Base-by-base conservation (phyloP, 2,113 vertebrate genomes). In the Myodes glareolus region DNA sequence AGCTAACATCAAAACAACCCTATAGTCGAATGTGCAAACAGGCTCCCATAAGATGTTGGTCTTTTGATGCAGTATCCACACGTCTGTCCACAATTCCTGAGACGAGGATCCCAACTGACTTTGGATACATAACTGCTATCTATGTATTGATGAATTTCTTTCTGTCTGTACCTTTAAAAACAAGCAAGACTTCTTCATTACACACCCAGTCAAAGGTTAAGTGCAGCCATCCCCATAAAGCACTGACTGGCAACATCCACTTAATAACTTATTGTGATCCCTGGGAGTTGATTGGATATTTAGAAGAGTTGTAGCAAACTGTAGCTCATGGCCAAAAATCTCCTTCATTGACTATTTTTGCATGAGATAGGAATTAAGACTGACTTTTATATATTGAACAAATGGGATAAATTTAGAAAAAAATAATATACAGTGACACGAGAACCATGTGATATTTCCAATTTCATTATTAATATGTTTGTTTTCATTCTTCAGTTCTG, bases 181-280 rank as follows among this genome's bases (percentile, higher is more conserved):
- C 29, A 87, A 81, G 67, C 55, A 87, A 96, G 16, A 39, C 25
- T 94, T 96, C 33, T 27, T 97, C 31, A 82, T n/a, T 6, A 89
- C n/a, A 80, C 10, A 76, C 84, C 29, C 73, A 90, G 84, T 55
- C 88, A 93, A 88, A 93, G n/a, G 90, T 92, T 72, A 95, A 93
- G 31, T 52, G 36, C 21, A 92, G 42, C 0, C 65, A 21, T 65
- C 47, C 1, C 63, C 92, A 25, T 1, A 50, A 77, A 81, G 33
- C 42, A 13, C 61, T n/a, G 78, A 68, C 11, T 45, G 91, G 80
- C 7, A 86, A 77, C 33, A 81, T 52, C 25, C 67, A 67, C 3
- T 19, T 82, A 91, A 4, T 91, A 50, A 73, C 84, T 31, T 81
- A 31, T 33, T 70, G 84, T 90, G 63, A 16, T 63, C 52, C 25